Base-by-base conservation (phyloP, 2,888 invertebrate species). In the Rhamphomyia laevipes region DNA sequence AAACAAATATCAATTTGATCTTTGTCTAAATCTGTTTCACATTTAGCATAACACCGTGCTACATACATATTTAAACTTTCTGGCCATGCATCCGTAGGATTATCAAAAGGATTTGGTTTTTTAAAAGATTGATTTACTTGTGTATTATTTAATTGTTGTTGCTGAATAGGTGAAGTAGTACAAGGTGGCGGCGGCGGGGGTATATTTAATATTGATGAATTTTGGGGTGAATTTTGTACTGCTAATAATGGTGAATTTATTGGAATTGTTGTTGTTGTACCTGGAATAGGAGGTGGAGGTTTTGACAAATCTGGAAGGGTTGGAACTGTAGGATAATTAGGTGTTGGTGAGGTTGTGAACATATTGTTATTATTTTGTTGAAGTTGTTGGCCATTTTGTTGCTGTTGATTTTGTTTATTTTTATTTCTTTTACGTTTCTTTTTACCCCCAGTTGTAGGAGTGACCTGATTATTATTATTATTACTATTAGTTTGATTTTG, bases 1-100 rank as follows among this genome's bases (percentile, higher is more conserved):
- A 99, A 75, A 61, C 91, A 89, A 56, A 90, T 88, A 67, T 95
- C 92, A 51, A 96, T 90, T 71, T 90, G 86, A 73, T 95, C 93
- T 66, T 91, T 88, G 66, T 96, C 94, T 58, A 89, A 80, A 52
- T 81, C 80, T 13, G 89, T 86, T 61, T 82, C 81, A 63, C 93
- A 94, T 70, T 91, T 89, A 43, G 85, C 84, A 73, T 94, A 96
- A 63, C 95, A 93, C 55, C 89, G 81, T 62, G 87, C 84, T 15
- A 96, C 92, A 72, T 94, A 97, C 59, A 85, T 81, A 67, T 86
- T 84, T 43, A 87, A 71, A 57, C 82, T 82, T 54, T 84, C 82
- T 2, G 88, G 87, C 86, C 86, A 88, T 45, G 81, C 77, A 57
- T 82, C 84, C 12, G 78, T 76, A 5, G 81, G 76, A 59, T 75